A percentile compares a stretch with the other conserved stretches of the same genome.
phyloP scores from a whole-genome alignment of 2,113 vertebrate genomes.

The Furnarius figulus region DNA sequence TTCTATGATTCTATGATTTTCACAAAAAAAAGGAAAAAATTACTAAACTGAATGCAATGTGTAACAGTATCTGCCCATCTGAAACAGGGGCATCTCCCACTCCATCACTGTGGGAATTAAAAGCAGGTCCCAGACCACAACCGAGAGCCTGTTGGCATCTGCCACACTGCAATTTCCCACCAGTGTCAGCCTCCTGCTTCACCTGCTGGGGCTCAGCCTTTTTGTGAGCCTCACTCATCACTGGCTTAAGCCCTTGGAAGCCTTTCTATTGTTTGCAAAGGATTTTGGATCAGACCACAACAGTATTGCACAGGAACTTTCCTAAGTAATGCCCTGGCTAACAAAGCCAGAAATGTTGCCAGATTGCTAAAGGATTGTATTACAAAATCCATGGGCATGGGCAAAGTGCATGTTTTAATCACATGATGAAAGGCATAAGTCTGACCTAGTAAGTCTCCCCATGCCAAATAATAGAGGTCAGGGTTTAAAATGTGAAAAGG shows the following conservation, averaged over 20 bases:
- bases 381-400: constrained; percentile 15
- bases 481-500: constrained; percentile 2
- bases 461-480: not conserved
- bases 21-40: not conserved
- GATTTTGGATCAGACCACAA: not conserved
- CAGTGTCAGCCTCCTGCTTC: not conserved
- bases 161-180: fast-evolving
- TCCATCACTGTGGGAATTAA: not conserved
- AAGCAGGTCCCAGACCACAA: not conserved
- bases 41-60: not conserved
- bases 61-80: not conserved
- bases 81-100: not conserved
- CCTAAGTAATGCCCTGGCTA: not conserved
- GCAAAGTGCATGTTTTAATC: constrained; percentile 28
- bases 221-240: fast-evolving
- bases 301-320: not conserved
- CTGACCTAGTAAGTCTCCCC: constrained; percentile 19
- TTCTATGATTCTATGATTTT: not conserved
- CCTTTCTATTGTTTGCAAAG: not conserved
- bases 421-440: not conserved
- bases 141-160: not conserved
- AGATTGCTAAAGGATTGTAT: constrained; percentile 46
- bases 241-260: not conserved
- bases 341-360: constrained; percentile 21
- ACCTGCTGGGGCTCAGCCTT: not conserved